Evolutionary conservation across 2,113 vertebrate species (phyloP), one percentile per base, ranked within the genome.

Genomic region (Scopus umbretta): DNA sequence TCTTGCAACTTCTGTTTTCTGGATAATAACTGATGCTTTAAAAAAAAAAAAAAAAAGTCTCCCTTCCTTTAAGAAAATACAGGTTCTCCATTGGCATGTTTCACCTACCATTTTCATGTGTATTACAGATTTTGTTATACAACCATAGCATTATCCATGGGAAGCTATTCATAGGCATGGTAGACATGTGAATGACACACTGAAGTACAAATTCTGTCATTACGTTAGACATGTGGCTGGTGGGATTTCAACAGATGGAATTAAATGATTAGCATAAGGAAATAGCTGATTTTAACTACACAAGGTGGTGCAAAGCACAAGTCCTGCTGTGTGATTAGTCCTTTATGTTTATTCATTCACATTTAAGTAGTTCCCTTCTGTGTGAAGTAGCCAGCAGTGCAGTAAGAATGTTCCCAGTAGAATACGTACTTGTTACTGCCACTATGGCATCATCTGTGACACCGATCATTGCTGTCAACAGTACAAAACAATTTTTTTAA

Each of bases 211-310:
- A 92, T 90, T 83, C 49, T 83, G 4, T 84, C 62, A 47, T 80
- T 75, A 26, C 7, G 13, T 87, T 94, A 95, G 80, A 74, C 58
- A 42, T 95, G 83, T 87, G 84, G 75, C 70, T 96, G 65, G 56
- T 6, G 10, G 47, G 55, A 87, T 94, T 95, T 97, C 82, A 95
- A 85, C 97, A 97, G 96, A 96, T 97, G 97, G 97, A 94, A 96
- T 96, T 95, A 92, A 97, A 95, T 68, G 19, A 87, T 92, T 80
- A 95, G 21, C 94, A 92, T 61, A 95, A 93, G 3, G 36, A 95
- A 97, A 93, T 70, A 91, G 53, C 26, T 22, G 62, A 40, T 92
- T 97, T 94, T 96, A 96, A 96, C 92, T 88, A 85, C 82, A 94
- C 26, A 93, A 85, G 87, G 70, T 94, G 80, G 65, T 74, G 65